Evolutionary conservation across 2,113 vertebrate genomes (phyloP), one percentile per base, ranked within the genome.

Genomic region (Solenodon paradoxus): DNA sequence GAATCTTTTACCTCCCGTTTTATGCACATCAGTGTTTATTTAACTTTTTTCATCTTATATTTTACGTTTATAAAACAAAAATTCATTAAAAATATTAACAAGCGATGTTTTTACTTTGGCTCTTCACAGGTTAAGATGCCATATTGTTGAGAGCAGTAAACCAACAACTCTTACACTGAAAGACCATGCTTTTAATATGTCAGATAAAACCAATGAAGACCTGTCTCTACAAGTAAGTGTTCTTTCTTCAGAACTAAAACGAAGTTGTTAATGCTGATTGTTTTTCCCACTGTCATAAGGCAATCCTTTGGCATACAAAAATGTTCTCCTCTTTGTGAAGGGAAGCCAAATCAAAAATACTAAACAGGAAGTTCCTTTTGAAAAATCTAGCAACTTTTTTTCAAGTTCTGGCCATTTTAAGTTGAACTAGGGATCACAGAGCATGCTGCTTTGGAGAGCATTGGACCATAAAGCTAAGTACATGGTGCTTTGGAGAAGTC

Each of bases 61-160:
- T 94, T 80, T 85, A 88, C 66, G 79, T 91, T 61, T 13, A 26
- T 75, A 53, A 66, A 20, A n/a, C n/a, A 57, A 78, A 69, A 66
- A 53, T 57, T 81, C 57, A 83, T 51, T 77, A 75, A 83, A 38
- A 42, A 17, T 72, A 53, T 66, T 32, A 90, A 61, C 17, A 95
- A 80, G 45, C 85, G n/a, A 45, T 90, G 0, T 30, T 9, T 81
- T 95, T 61, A 51, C 72, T 95, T 92, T 88, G 57, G 30, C 40
- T 95, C 94, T 93, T 90, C 79, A 80, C 93, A 99, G 99, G 95
- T 98, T 99, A 87, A 99, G 99, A 96, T 99, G 99, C 97, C 99
- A 99, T 12, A 98, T 99, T 20, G 20, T 99, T 85, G 99, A 99
- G 97, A 98, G 97, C 78, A 97, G 89, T 84, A 99, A 99, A 88